Base-by-base conservation (phyloP, 2,888 invertebrate species). In the Aleiodes alternator region DNA sequence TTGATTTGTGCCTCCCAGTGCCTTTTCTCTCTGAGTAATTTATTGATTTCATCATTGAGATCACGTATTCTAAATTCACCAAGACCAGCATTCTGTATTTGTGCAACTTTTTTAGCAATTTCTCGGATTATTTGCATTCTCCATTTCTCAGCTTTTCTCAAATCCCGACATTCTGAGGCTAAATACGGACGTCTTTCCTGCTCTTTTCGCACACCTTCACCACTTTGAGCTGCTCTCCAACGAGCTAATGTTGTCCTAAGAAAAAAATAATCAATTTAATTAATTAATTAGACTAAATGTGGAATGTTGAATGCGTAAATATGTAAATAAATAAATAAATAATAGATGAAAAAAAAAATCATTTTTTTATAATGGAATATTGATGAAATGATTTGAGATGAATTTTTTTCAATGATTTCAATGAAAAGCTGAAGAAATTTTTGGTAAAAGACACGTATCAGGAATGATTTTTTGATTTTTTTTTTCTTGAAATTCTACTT, bases 31-130 rank as follows among this genome's bases (percentile, higher is more conserved):
- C 98, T 92, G 76, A 99, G 92, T 79, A 99, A 89, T 90, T 99
- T 99, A 90, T 99, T 99, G 82, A 99, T 99, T 90, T 99, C 99
- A 90, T 99, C 99, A 89, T 99, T 99, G 29, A 99, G 91, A 88
- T 99, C 99, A 14, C 99, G 93, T 80, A 99, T 96, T 31, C 98
- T 94, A 89, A 98, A 99, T 90, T 99, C 99, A 3, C 99, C 99
- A n/a, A 99, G 92, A 75, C 99, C 99, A 80, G 99, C 97, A 90
- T 99, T 99, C 89, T 99, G 99, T 88, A 99, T 99, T 90, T 98
- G 98, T 1, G 99, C 96, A 0, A 99, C 99, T 92, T 99, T 99
- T 87, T 98, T 96, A 0, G 99, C 97, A 56, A 99, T 96, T 90
- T 99, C 99, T 74, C 98, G 92, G 73, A 99, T 97, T 76, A 99